Base-by-base conservation (phyloP, 2,797 vertebrate genomes). In the Steatocranus sp. region DNA sequence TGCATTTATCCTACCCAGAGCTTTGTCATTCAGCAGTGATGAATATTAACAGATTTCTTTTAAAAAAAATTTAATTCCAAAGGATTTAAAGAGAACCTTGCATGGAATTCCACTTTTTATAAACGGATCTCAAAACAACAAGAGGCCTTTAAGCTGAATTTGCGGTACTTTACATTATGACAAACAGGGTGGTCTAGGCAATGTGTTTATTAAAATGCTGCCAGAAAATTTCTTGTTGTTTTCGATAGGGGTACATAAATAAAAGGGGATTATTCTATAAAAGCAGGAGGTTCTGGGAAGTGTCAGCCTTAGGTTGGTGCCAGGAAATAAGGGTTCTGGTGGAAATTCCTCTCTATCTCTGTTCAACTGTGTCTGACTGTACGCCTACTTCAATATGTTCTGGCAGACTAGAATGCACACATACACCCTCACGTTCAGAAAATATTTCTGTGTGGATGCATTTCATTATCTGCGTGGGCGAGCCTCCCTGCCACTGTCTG, bases 301-400 rank as follows among this genome's bases (percentile, higher is more conserved):
- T 78, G 63, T 85, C 78, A 84, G 76, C 54, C 79, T 77, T 63
- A 41, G 46, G 76, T 86, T 53, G 76, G 58, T 86, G 83, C 90
- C 86, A 90, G 82, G 80, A 90, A 91, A 88, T 63, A 78, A 89
- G 81, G 78, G 74, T 78, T 90, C 78, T 89, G 87, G 76, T 25
- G 74, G 76, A 83, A 88, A 78, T 58, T 85, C 66, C 66, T 75
- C 48, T 85, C 76, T n/a, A 23, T 86, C 87, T 90, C 84, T 78
- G 83, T 83, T 90, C 46, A 15, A 83, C 77, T 87, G 84, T 87
- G 87, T 93, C 88, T 92, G 87, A 90, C 83, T 91, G 73, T 78
- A 91, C 88, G 75, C 90, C 89, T 89, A 91, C 90, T 75, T 91
- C 88, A 93, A 70, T 94, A 90, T 88, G 86, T 79, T 91, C 75